Evolutionary conservation across 1,140 invertebrate genomes (phyloP), one percentile per base, ranked within the genome.

Genomic region (Copidosoma floridanum): DNA sequence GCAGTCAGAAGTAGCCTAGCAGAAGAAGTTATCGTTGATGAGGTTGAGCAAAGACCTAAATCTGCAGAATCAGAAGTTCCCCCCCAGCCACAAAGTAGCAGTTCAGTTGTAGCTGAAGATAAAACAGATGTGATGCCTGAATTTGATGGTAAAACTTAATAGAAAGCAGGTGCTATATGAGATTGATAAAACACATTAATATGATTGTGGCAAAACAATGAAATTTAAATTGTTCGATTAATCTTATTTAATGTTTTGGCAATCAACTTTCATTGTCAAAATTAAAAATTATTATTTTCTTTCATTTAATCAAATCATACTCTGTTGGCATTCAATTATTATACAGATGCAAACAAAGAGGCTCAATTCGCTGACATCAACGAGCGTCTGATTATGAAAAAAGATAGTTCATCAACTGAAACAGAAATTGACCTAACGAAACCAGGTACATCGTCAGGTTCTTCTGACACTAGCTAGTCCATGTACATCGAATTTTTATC

Each of bases 1-100:
- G 88, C 88, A 0, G 82, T 88, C 40, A 84, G 84, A 51, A 85
- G 82, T 65, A 86, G 84, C 63, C 74, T 84, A 64, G 83, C 84
- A 0, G 86, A 87, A 73, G 84, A 85, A 71, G 85, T 77, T 3
- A 72, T 78, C 5, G 77, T 75, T 1, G 77, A 79, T 47, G 77
- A 79, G 43, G 44, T 66, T 18, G 72, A 79, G 50, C 69, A 68
- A 64, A 57, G 59, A 26, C 21, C 65, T 41, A 75, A 78, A 55
- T 71, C 73, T 1, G 61, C 74, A 10, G 69, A 78, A 57, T 74
- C 73, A 11, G 75, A 80, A 65, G 63, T 76, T 54, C 52, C 75
- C 20, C 72, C 73, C 16, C 26, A 73, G 63, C 57, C 71, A 8
- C 52, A 66, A 41, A 53, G 29, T n/a, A 50, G 51, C 46, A 40